A percentile compares a stretch with the other conserved stretches of the same genome.
These are phyloP conservation scores for Calameuta filiformis DNA, from an alignment of 2,888 invertebrate genomes.

Conservation along the genomic window DNA sequence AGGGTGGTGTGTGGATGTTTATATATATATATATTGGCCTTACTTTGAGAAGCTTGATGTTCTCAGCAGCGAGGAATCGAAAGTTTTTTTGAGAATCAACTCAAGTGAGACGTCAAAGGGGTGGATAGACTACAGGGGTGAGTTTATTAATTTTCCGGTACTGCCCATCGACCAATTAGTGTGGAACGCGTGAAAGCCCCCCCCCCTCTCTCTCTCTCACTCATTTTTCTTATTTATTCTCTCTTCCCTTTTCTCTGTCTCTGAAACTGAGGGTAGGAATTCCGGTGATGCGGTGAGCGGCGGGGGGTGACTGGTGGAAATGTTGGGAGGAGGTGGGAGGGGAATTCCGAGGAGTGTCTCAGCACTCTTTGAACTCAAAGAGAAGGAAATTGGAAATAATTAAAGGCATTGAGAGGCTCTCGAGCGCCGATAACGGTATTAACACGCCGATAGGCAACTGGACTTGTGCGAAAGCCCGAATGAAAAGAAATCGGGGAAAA, in stretches of 20 bases:
- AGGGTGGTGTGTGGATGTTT: too few species aligned
- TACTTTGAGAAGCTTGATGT: too few species aligned
- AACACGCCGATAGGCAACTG: conserved; percentile 38
- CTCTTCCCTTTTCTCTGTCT: conserved; percentile 12
- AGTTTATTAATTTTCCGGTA: too few species aligned
- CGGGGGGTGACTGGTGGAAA: background rate
- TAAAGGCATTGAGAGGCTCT: conserved; percentile 55
- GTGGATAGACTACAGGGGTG: too few species aligned
- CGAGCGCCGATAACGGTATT: conserved; percentile 50
- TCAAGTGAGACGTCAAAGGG: too few species aligned
- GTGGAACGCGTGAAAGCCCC: too few species aligned
- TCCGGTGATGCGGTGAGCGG: background rate
- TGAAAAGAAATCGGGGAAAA: conserved; percentile 24
- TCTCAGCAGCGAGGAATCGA: too few species aligned
- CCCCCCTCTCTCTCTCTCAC: too few species aligned
- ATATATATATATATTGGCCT: too few species aligned
- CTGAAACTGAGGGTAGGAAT: background rate
- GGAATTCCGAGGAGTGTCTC: conserved; percentile 23
- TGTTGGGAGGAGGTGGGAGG: conserved; percentile 7
- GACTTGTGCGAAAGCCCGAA: conserved; percentile 15
- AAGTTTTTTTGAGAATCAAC: too few species aligned
- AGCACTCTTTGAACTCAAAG: conserved; percentile 30
- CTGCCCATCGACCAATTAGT: too few species aligned
- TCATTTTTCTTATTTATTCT: conserved; percentile 27
- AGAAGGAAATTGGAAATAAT: conserved; percentile 55